phyloP scores from a whole-genome alignment of 2,797 vertebrate genomes.

The Nothura maculosa region DNA sequence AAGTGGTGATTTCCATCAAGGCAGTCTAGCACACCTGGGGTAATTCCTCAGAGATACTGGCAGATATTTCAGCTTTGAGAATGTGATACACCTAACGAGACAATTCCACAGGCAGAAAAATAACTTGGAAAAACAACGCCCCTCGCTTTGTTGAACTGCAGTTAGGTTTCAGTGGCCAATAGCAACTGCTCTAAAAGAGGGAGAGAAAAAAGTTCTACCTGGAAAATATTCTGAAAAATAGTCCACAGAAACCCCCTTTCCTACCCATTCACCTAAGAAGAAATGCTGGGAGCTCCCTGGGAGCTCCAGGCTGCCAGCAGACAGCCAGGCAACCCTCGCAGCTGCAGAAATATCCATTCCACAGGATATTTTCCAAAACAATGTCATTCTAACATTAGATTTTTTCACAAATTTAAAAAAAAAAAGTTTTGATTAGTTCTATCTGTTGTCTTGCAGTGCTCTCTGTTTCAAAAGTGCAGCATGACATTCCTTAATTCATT shows the following conservation, averaged over 20 bases:
- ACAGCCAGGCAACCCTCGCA: background rate
- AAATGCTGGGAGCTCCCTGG: background rate
- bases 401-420: background rate
- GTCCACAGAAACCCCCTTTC: background rate
- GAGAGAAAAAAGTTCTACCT: background rate
- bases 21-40: background rate
- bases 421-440: background rate
- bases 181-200: background rate
- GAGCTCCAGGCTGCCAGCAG: background rate
- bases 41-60: background rate
- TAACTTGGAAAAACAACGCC: background rate
- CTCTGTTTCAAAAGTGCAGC: background rate
- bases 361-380: background rate
- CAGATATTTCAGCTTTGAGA: slow-evolving; percentile 10
- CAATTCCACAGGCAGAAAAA: background rate
- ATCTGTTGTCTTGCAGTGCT: background rate
- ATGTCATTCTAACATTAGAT: background rate
- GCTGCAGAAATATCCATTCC: background rate
- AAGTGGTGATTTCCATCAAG: slow-evolving; percentile 39
- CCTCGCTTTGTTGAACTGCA: background rate
- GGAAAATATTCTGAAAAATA: background rate
- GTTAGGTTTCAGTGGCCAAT: background rate
- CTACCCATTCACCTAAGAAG: background rate
- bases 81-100: background rate
- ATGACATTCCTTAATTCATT: background rate